Evolutionary conservation across 2,888 invertebrate species (phyloP).

Genomic region (Amphipoea lucens): DNA sequence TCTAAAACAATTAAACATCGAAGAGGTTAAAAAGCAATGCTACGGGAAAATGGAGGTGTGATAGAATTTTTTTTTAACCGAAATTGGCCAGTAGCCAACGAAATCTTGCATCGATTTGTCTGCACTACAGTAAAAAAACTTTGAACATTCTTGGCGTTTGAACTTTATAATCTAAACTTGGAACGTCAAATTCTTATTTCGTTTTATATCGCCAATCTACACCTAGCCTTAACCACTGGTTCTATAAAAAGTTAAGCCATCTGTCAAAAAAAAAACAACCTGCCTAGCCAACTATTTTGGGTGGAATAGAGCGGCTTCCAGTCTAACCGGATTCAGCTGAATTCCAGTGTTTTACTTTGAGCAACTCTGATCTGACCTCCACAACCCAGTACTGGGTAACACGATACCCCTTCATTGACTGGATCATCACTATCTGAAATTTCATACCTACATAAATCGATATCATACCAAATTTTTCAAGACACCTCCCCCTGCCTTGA

Average conservation of each 20-base stretch:
- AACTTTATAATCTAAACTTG: neutral
- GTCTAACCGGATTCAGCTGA: neutral
- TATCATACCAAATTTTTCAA: neutral
- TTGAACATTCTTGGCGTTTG: neutral
- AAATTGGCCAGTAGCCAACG: conserved; percentile 22
- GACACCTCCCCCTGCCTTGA: neutral
- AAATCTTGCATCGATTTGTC: conserved; percentile 10
- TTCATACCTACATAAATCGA: conserved; percentile 3
- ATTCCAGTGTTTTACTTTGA: neutral
- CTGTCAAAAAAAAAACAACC: neutral
- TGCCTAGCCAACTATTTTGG: neutral
- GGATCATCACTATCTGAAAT: neutral
- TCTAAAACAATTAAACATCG: neutral
- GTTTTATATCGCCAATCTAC: neutral
- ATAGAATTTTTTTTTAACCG: neutral
- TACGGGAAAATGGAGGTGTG: neutral
- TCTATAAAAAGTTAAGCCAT: neutral
- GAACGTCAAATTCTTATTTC: neutral
- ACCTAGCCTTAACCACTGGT: neutral
- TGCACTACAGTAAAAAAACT: conserved; percentile 1
- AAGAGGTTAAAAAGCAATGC: neutral
- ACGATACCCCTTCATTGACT: neutral
- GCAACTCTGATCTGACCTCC: neutral
- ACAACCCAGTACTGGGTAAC: neutral
- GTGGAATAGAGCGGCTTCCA: neutral